Evolutionary conservation across 1,140 invertebrate species (phyloP).

Genomic region (Zaprionus tsacasi): DNA sequence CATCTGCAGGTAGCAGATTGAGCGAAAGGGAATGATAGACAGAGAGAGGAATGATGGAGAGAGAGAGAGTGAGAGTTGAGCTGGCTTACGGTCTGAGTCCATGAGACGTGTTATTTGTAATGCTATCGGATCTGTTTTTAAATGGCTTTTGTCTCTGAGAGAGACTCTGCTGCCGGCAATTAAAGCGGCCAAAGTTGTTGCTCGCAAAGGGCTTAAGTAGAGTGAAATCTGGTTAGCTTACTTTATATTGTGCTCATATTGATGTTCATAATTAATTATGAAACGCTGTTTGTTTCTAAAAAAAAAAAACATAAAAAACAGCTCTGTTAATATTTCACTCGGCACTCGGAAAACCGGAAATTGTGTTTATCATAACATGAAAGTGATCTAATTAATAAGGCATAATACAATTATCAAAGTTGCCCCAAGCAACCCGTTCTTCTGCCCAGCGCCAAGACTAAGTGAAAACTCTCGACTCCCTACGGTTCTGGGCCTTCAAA

Average conservation of each 20-base stretch:
- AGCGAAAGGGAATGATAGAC: neutral
- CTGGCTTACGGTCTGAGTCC: slow-evolving; percentile 28
- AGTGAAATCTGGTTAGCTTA: neutral
- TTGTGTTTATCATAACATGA: slow-evolving; percentile 24
- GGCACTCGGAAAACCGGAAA: slow-evolving; percentile 18
- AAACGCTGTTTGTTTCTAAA: neutral
- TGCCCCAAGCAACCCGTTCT: slow-evolving; percentile 32
- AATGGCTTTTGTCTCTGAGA: neutral
- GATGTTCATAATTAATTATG: slow-evolving; percentile 7
- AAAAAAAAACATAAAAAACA: neutral
- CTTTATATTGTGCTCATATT: neutral
- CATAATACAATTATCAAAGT: slow-evolving; percentile 46
- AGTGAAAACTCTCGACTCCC: slow-evolving; percentile 33
- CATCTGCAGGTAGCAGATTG: slow-evolving; percentile 20
- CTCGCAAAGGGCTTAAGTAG: neutral
- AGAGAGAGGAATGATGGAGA: neutral
- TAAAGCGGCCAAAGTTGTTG: slow-evolving; percentile 1
- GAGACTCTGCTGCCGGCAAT: slow-evolving; percentile 1
- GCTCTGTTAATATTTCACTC: neutral
- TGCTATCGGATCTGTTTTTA: slow-evolving; percentile 44
- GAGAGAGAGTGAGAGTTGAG: slow-evolving; percentile 4
- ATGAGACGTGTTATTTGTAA: slow-evolving; percentile 37
- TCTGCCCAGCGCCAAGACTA: slow-evolving; percentile 23
- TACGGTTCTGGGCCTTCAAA: neutral
- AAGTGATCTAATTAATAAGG: slow-evolving; percentile 44